Conservation (phyloP, 2,113 vertebrate species). For the Notothenia rossii region DNA sequence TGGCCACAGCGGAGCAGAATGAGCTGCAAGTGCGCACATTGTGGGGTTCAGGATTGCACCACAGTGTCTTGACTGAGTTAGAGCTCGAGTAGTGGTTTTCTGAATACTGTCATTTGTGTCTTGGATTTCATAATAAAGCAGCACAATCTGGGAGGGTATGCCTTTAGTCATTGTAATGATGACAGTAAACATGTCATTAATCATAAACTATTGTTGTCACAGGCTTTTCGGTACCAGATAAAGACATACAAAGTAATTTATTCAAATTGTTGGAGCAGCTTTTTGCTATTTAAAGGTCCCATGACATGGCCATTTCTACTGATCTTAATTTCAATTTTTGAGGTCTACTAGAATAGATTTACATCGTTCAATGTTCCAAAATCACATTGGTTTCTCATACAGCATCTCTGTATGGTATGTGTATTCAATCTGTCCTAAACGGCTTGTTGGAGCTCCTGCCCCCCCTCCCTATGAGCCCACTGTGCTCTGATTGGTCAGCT, state of each 20-base stretch:
- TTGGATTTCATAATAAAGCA: conserved; percentile 57
- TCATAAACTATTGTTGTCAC: not conserved
- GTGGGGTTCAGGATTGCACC: conserved; percentile 52
- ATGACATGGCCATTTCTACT: too few species aligned
- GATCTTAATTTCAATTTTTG: too few species aligned
- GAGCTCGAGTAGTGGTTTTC: conserved; percentile 22
- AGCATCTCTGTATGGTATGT: too few species aligned
- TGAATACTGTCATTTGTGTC: conserved; percentile 42
- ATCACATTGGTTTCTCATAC: too few species aligned
- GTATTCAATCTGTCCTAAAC: too few species aligned
- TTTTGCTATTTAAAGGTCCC: too few species aligned
- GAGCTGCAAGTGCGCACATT: conserved; percentile 24
- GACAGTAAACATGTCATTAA: conserved; percentile 1
- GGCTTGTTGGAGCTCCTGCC: too few species aligned
- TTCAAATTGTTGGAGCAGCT: not conserved
- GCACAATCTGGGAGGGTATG: conserved; percentile 25
- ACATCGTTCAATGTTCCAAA: too few species aligned
- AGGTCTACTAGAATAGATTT: too few species aligned
- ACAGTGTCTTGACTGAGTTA: conserved; percentile 49
- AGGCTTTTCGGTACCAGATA: not conserved
- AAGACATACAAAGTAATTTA: not conserved
- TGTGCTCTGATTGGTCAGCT: too few species aligned
- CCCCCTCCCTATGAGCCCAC: too few species aligned
- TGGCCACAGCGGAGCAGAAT: conserved; percentile 39
- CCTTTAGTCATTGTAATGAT: not conserved